These are phyloP conservation scores for Colaptes auratus DNA, from an alignment of 2,113 vertebrate genomes.

Conservation along the genomic window DNA sequence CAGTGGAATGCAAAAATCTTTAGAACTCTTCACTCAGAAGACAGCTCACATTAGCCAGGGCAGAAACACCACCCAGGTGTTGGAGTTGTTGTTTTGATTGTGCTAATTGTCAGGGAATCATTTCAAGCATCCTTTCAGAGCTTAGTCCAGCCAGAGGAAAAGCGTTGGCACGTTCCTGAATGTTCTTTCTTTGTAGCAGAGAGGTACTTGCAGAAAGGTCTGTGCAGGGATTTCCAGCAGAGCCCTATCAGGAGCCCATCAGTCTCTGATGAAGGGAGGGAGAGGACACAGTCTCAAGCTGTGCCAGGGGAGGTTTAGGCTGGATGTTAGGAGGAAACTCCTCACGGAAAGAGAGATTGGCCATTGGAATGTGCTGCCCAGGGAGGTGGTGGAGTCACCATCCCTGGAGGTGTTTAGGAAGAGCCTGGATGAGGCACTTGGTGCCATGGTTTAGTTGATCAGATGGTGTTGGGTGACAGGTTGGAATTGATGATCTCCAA, in stretches of 20 bases:
- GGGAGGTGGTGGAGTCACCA: too few relatives aligned
- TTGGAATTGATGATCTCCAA: too few relatives aligned
- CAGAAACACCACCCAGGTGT: neutral
- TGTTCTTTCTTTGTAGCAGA: neutral
- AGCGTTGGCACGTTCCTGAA: neutral
- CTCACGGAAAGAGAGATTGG: too few relatives aligned
- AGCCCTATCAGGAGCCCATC: neutral
- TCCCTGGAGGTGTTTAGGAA: too few relatives aligned
- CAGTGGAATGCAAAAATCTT: constrained; percentile 4
- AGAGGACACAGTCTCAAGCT: neutral
- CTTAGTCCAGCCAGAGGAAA: neutral
- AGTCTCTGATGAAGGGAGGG: neutral
- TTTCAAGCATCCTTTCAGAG: neutral
- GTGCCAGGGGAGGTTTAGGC: too few relatives aligned
- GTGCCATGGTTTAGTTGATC: too few relatives aligned
- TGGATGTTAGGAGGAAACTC: too few relatives aligned
- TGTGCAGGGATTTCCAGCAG: neutral
- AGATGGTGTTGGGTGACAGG: too few relatives aligned
- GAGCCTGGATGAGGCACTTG: too few relatives aligned
- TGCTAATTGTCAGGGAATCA: neutral
- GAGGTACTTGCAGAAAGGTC: neutral
- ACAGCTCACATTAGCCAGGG: neutral
- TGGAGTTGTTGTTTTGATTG: neutral
- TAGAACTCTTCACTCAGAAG: neutral
- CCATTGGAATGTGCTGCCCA: too few relatives aligned